phyloP scores from a whole-genome alignment of 2,888 invertebrate species.

The Neelides folsomi region DNA sequence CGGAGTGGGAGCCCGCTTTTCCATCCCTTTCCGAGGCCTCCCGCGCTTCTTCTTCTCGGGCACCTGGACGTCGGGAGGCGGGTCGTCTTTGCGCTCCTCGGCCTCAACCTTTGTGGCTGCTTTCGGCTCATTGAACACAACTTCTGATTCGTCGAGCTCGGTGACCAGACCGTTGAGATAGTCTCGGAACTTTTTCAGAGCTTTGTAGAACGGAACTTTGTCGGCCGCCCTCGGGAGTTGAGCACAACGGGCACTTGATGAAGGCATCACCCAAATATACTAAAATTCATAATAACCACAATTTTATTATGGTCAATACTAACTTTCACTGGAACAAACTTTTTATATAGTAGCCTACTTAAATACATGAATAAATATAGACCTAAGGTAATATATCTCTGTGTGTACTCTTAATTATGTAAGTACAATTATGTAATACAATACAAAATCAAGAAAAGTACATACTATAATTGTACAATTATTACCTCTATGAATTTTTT shows the following conservation, averaged over 20 bases:
- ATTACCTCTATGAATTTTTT: too few species aligned
- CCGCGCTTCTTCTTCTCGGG: slow-evolving; percentile 79
- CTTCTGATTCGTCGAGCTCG: slow-evolving; percentile 73
- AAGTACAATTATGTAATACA: too few species aligned
- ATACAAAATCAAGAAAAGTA: too few species aligned
- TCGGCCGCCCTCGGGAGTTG: slow-evolving; percentile 94
- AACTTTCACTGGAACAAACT: not conserved
- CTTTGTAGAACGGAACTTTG: slow-evolving; percentile 94
- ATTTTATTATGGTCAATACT: slow-evolving; percentile 1
- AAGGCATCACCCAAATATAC: slow-evolving; percentile 99
- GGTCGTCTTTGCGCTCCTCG: slow-evolving; percentile 8
- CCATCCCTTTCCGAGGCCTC: slow-evolving; percentile 39
- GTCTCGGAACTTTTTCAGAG: slow-evolving; percentile 88
- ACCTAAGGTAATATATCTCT: too few species aligned
- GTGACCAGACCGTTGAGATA: slow-evolving; percentile 75
- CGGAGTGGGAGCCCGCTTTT: slow-evolving; percentile 15
- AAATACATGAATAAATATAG: too few species aligned
- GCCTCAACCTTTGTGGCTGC: slow-evolving; percentile 10
- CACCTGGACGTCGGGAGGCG: not conserved
- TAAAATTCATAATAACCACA: slow-evolving; percentile 1
- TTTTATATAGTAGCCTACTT: too few species aligned
- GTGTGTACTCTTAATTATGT: too few species aligned
- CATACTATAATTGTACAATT: too few species aligned
- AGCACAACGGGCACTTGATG: slow-evolving; percentile 91
- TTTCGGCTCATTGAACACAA: slow-evolving; percentile 57